A percentile compares a stretch with the other conserved stretches of the same genome.
Evolutionary conservation across 2,113 vertebrate genomes (phyloP).

Genomic region (Gorsachius goisagi): DNA sequence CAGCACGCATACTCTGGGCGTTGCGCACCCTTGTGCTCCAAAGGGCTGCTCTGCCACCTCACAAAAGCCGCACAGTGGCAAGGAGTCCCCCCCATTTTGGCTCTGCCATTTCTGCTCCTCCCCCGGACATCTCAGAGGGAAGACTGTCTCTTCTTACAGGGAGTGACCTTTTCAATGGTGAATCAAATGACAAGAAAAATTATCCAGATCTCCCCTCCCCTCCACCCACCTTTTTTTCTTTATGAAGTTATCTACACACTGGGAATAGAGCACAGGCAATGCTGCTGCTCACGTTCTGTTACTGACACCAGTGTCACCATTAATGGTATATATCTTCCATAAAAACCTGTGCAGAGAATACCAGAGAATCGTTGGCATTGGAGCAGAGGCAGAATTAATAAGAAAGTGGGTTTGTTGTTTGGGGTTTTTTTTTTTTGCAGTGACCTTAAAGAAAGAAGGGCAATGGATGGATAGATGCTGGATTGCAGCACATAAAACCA

Average conservation of each 20-base stretch:
- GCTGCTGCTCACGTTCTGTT: slow-evolving; percentile 36
- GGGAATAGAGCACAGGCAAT: background rate
- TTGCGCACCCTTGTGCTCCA: slow-evolving; percentile 4
- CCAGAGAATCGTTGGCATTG: background rate
- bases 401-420: background rate
- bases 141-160: slow-evolving; percentile 41
- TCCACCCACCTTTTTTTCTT: slow-evolving; percentile 53
- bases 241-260: slow-evolving; percentile 36
- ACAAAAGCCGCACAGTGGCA: background rate
- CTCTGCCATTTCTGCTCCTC: slow-evolving; percentile 12
- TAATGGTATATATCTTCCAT: background rate
- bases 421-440: background rate
- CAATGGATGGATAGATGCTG: slow-evolving; percentile 44
- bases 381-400: background rate
- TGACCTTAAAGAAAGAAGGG: slow-evolving; percentile 52
- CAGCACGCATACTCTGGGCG: background rate
- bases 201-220: slow-evolving; percentile 25
- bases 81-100: background rate
- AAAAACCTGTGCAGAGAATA: background rate
- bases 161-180: slow-evolving; percentile 59
- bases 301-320: slow-evolving; percentile 40
- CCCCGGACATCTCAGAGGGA: background rate
- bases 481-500: slow-evolving; percentile 53
- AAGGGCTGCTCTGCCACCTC: slow-evolving; percentile 24
- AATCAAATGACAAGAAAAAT: slow-evolving; percentile 60